Percentiles rank a stretch among this genome's conserved stretches.
These are phyloP conservation scores for Hydrophis major DNA, from an alignment of 2,797 vertebrate species.

Conservation along the genomic window DNA sequence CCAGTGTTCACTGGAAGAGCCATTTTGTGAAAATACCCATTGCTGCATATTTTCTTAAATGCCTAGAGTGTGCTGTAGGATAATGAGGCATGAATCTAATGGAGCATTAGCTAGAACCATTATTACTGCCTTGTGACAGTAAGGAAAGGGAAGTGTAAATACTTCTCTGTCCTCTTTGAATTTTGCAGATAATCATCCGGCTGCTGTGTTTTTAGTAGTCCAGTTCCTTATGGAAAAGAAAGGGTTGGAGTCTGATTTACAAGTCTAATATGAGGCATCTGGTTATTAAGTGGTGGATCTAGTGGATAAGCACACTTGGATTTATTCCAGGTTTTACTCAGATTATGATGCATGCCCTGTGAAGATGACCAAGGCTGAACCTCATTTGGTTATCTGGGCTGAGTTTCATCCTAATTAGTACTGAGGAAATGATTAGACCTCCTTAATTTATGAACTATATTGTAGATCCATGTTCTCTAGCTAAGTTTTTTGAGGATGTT, in stretches of 20 bases:
- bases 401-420: not conserved
- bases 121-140: not conserved
- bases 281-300: not conserved
- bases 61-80: not conserved
- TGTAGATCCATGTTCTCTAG: not conserved
- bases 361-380: not conserved
- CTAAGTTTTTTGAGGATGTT: not conserved
- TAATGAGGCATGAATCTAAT: not conserved
- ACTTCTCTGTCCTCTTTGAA: not conserved
- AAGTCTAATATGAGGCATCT: not conserved
- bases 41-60: not conserved
- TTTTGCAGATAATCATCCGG: not conserved
- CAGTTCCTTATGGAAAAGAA: not conserved
- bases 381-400: not conserved
- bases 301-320: not conserved
- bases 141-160: not conserved
- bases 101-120: not conserved
- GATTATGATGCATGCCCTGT: not conserved
- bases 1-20: not conserved
- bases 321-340: not conserved
- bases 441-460: not conserved
- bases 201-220: not conserved
- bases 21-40: not conserved
- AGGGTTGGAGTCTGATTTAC: not conserved
- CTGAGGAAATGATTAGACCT: not conserved